A percentile compares a stretch with the other conserved stretches of the same genome.
phyloP scores from a whole-genome alignment of 2,113 vertebrate genomes.

The Oenanthe oenanthe region DNA sequence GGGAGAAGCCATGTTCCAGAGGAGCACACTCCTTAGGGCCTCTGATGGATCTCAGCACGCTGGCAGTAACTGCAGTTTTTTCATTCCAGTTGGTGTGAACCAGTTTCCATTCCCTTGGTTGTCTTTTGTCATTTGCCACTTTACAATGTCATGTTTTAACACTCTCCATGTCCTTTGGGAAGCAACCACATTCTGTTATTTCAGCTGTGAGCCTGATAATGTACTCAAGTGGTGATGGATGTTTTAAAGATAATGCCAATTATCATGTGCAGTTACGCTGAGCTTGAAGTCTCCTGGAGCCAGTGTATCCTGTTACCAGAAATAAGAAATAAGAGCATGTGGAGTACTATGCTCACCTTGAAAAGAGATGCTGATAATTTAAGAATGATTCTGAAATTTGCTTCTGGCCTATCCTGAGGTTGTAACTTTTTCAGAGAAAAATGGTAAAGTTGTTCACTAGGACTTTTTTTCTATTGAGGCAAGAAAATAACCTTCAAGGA shows the following conservation, averaged over 20 bases:
- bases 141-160: neutral
- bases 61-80: neutral
- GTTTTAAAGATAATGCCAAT: neutral
- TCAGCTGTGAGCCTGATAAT: neutral
- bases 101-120: neutral
- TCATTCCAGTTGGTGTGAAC: neutral
- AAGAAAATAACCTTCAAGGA: neutral
- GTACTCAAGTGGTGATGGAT: neutral
- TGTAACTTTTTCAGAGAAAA: neutral
- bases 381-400: neutral
- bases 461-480: neutral
- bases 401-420: neutral
- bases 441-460: neutral
- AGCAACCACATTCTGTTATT: neutral
- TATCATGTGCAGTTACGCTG: neutral
- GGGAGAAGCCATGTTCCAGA: neutral
- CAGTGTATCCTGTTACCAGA: neutral
- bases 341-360: neutral
- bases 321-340: neutral
- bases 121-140: neutral
- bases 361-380: neutral
- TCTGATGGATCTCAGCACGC: neutral
- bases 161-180: neutral
- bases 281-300: neutral
- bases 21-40: accelerated